Percentiles rank a stretch among this genome's conserved stretches.
Evolutionary conservation across 2,888 invertebrate species (phyloP).

Genomic region (Macaria notata): DNA sequence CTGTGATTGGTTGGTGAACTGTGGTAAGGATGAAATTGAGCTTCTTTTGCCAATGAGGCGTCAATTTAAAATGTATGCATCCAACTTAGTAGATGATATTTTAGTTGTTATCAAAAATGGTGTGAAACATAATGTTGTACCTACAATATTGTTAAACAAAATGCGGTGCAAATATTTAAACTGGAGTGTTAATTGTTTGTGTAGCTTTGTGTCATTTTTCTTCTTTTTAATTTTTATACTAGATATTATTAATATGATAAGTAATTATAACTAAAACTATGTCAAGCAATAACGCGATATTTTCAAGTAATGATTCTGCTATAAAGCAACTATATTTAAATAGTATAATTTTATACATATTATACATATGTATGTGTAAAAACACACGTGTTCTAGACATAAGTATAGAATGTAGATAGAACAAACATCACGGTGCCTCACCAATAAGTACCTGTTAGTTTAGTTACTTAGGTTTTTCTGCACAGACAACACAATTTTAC

Average conservation of each 20-base stretch:
- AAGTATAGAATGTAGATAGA: not conserved
- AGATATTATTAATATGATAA: too few relatives aligned
- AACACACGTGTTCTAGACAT: not conserved
- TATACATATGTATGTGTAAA: not conserved
- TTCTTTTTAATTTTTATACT: not conserved
- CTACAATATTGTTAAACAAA: constrained; percentile 20
- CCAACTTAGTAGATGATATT: constrained; percentile 7
- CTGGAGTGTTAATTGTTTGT: constrained; percentile 7
- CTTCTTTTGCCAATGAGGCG: not conserved
- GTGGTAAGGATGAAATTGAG: not conserved
- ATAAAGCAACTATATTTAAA: not conserved
- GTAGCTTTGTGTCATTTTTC: not conserved
- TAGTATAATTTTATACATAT: not conserved
- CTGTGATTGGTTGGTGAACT: not conserved
- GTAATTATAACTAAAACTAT: not conserved
- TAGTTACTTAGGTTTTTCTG: constrained; percentile 37
- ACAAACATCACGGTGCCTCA: constrained; percentile 66
- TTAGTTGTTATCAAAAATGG: not conserved
- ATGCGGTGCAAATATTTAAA: constrained; percentile 13
- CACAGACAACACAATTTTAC: too few relatives aligned
- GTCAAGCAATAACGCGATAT: not conserved
- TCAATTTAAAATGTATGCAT: constrained; percentile 3
- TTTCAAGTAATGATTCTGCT: not conserved
- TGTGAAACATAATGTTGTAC: too few relatives aligned
- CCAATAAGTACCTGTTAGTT: constrained; percentile 68